Conservation (phyloP, 2,113 vertebrate species). For the Manacus vitellinus region DNA sequence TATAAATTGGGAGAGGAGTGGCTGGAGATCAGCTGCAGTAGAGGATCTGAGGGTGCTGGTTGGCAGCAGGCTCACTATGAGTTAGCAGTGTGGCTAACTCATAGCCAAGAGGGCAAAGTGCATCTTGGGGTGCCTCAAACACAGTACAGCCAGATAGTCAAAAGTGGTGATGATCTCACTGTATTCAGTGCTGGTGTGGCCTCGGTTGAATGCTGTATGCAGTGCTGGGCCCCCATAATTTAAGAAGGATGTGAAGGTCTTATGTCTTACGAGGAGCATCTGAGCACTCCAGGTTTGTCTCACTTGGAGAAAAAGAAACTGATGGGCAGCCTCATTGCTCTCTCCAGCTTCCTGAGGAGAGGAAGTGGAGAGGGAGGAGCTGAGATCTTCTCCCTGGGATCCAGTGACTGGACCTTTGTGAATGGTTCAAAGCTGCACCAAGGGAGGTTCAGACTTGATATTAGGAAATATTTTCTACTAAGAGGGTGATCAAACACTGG, state of each 20-base stretch:
- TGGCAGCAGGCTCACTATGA: accelerated
- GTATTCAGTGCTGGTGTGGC: accelerated
- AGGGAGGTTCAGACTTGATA: background rate
- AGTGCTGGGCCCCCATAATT: background rate
- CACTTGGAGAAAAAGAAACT: background rate
- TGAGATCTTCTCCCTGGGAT: background rate
- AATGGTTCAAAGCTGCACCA: background rate
- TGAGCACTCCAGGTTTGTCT: background rate
- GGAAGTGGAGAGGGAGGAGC: accelerated
- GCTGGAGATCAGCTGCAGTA: background rate
- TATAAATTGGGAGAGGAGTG: accelerated
- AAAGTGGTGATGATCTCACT: accelerated
- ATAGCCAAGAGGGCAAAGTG: background rate
- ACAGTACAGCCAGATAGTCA: accelerated
- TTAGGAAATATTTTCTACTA: background rate
- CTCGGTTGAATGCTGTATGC: no score
- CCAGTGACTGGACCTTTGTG: accelerated
- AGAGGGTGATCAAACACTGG: background rate
- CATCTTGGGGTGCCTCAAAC: no score
- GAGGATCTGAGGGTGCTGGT: background rate
- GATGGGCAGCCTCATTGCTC: background rate
- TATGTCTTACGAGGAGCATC: background rate
- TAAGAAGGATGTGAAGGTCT: accelerated
- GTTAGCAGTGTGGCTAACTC: background rate
- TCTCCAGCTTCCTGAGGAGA: background rate